These are phyloP conservation scores for Venusia cambrica DNA, from an alignment of 2,888 invertebrate genomes.

Conservation along the genomic window DNA sequence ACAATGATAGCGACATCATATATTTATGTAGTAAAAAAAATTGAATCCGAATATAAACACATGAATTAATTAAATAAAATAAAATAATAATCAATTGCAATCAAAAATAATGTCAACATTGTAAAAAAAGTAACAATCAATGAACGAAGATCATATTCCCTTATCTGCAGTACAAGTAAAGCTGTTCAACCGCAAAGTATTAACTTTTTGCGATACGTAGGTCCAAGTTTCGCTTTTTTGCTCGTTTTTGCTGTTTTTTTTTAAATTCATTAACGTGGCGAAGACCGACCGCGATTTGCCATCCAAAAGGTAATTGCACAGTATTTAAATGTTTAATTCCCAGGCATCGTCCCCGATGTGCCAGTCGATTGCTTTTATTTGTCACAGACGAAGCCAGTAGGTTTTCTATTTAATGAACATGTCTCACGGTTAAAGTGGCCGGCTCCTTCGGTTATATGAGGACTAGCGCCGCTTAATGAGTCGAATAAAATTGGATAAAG, in stretches of 20 bases:
- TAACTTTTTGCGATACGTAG: conserved; percentile 9
- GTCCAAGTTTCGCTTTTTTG: conserved; percentile 40
- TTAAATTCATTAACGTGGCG: conserved; percentile 56
- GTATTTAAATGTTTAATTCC: conserved; percentile 61
- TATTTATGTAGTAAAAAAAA: no score
- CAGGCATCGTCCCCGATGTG: conserved; percentile 49
- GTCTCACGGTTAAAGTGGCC: conserved; percentile 39
- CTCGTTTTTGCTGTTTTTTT: no score
- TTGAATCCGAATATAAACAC: no score
- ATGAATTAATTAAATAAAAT: no score
- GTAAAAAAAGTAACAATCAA: no score
- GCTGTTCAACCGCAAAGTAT: conserved; percentile 13
- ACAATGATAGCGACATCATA: no score
- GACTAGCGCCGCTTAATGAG: conserved; percentile 41
- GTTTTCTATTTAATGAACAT: conserved; percentile 56
- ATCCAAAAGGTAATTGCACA: conserved; percentile 60
- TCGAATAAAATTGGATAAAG: conserved; percentile 43
- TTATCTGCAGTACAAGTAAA: conserved; percentile 11
- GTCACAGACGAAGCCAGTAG: conserved; percentile 32
- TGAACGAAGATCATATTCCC: conserved; percentile 10
- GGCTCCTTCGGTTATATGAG: conserved; percentile 35
- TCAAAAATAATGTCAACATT: background rate
- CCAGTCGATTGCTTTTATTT: conserved; percentile 54
- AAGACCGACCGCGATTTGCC: conserved; percentile 56
- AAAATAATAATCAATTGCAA: background rate